A percentile compares a stretch with the other conserved stretches of the same genome.
phyloP scores from a whole-genome alignment of 2,888 invertebrate species.

The Leptinotarsa juncta region DNA sequence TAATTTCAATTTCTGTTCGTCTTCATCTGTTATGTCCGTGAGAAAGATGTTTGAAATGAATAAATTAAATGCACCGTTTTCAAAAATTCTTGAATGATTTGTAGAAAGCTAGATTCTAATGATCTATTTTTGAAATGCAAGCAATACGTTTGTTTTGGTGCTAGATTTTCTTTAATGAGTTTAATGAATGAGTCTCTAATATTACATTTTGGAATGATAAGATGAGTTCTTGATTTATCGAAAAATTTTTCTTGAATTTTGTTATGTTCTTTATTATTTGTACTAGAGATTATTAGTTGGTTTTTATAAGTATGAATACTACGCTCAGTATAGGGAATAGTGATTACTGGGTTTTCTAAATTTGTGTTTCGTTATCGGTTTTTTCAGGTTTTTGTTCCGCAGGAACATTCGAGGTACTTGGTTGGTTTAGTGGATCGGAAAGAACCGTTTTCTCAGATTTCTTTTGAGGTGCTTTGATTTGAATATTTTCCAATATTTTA shows the following conservation, averaged over 20 bases:
- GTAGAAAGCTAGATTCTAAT: background rate
- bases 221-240: conserved; percentile 4
- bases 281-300: conserved; percentile 22
- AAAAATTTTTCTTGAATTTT: background rate
- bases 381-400: background rate
- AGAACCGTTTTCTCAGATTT: background rate
- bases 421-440: background rate
- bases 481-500: background rate
- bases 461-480: background rate
- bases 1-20: conserved; percentile 35
- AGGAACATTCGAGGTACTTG: background rate
- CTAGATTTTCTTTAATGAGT: conserved; percentile 16
- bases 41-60: background rate
- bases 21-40: conserved; percentile 31
- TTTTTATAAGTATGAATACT: conserved; percentile 18
- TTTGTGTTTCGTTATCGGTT: conserved; percentile 27
- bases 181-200: background rate
- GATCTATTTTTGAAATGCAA: conserved; percentile 11
- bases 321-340: conserved; percentile 12
- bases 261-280: background rate
- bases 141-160: conserved; percentile 17
- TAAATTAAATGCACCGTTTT: conserved; percentile 1
- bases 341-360: conserved; percentile 25
- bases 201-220: conserved; percentile 2
- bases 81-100: background rate